Evolutionary conservation across 2,113 vertebrate genomes (phyloP).

Genomic region (Anser brachyrhynchus): DNA sequence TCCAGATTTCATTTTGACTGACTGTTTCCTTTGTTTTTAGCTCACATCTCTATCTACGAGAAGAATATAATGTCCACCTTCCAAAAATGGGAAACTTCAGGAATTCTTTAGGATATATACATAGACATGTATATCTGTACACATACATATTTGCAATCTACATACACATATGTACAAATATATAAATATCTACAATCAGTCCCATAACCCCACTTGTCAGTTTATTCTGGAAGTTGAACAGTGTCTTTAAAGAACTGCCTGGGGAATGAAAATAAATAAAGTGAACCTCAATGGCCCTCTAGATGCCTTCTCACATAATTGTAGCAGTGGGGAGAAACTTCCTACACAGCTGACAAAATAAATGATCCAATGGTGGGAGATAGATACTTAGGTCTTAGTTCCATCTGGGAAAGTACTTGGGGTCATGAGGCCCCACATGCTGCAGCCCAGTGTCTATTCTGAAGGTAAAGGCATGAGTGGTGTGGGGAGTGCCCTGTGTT

Average conservation of each 20-base stretch:
- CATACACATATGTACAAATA: neutral
- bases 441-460: neutral
- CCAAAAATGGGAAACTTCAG: neutral
- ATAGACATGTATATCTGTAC: neutral
- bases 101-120: neutral
- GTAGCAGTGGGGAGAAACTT: neutral
- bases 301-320: neutral
- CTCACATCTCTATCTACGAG: neutral
- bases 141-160: neutral
- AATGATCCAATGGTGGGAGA: neutral
- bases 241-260: neutral
- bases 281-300: neutral
- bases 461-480: neutral
- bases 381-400: neutral
- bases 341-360: conserved; percentile 34
- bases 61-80: neutral
- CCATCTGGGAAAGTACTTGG: neutral
- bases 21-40: neutral
- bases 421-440: neutral
- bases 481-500: neutral
- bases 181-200: neutral
- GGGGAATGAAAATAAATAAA: neutral
- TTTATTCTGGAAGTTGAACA: neutral
- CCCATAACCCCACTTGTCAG: neutral
- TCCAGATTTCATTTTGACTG: neutral